phyloP scores from a whole-genome alignment of 2,113 vertebrate genomes.

The Gallinago undulata region DNA sequence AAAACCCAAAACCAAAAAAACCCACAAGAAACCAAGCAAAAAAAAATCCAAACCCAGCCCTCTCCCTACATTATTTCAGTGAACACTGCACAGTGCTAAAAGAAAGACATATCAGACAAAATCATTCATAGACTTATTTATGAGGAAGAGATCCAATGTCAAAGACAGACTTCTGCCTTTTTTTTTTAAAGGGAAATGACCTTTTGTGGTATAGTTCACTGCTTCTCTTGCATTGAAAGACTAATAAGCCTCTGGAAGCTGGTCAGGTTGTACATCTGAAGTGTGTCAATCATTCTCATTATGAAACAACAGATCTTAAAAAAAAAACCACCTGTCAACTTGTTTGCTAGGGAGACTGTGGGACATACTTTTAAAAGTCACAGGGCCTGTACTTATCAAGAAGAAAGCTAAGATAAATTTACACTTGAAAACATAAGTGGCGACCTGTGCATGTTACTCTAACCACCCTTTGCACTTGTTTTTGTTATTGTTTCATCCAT shows the following conservation, averaged over 20 bases:
- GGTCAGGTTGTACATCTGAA: slow-evolving; percentile 24
- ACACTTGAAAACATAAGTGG: neutral
- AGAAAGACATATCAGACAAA: neutral
- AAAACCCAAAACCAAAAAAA: too few species aligned
- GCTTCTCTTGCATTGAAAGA: neutral
- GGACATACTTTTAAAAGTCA: neutral
- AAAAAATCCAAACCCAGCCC: neutral
- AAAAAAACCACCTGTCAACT: neutral
- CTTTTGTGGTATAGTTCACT: neutral
- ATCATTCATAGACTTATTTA: neutral
- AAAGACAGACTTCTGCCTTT: neutral
- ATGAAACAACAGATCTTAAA: slow-evolving; percentile 15
- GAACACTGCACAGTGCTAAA: neutral
- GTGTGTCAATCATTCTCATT: slow-evolving; percentile 52
- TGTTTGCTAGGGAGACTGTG: neutral
- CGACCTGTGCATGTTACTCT: neutral
- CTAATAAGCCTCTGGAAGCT: neutral
- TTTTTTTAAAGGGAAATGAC: neutral
- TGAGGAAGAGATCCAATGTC: neutral
- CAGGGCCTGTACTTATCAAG: neutral
- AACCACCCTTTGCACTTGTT: neutral
- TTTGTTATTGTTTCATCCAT: neutral
- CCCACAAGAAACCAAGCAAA: too few species aligned
- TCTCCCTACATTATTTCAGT: neutral
- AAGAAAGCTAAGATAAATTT: slow-evolving; percentile 19